A percentile compares a stretch with the other conserved stretches of the same genome.
Evolutionary conservation across 1,140 invertebrate genomes (phyloP).

Genomic region (Aethina tumida): DNA sequence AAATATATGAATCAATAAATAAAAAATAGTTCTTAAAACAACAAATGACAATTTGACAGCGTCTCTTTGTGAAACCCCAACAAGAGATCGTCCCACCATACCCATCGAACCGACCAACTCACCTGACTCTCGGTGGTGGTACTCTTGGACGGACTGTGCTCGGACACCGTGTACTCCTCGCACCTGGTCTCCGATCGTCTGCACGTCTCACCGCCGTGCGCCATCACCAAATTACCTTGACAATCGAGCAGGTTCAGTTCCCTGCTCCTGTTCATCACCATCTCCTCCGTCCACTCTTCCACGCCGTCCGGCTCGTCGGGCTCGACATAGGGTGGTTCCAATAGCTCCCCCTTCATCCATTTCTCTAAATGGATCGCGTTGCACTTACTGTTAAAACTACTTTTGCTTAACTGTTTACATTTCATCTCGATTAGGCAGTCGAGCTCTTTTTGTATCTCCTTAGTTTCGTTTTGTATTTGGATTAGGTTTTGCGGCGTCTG

Average conservation of each 20-base stretch:
- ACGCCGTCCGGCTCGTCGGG: slow-evolving; percentile 42
- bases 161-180: slow-evolving; percentile 32
- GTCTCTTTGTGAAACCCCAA: no score
- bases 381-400: slow-evolving; percentile 43
- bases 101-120: slow-evolving; percentile 20
- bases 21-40: no score
- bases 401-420: slow-evolving; percentile 48
- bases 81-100: no score
- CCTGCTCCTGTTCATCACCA: slow-evolving; percentile 51
- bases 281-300: slow-evolving; percentile 62
- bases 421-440: slow-evolving; percentile 49
- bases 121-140: slow-evolving; percentile 64
- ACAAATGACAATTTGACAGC: no score
- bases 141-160: slow-evolving; percentile 54
- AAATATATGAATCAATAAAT: no score
- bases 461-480: slow-evolving; percentile 23
- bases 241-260: slow-evolving; percentile 50
- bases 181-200: slow-evolving; percentile 33
- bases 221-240: slow-evolving; percentile 19
- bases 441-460: slow-evolving; percentile 38
- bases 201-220: slow-evolving; percentile 31
- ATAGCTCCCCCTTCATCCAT: slow-evolving; percentile 57
- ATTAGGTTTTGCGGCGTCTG: slow-evolving; percentile 26
- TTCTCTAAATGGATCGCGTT: slow-evolving; percentile 56
- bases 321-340: slow-evolving; percentile 35